These are phyloP conservation scores for Globodera ellingtonae DNA, from an alignment of 1,140 invertebrate genomes.

Conservation along the genomic window DNA sequence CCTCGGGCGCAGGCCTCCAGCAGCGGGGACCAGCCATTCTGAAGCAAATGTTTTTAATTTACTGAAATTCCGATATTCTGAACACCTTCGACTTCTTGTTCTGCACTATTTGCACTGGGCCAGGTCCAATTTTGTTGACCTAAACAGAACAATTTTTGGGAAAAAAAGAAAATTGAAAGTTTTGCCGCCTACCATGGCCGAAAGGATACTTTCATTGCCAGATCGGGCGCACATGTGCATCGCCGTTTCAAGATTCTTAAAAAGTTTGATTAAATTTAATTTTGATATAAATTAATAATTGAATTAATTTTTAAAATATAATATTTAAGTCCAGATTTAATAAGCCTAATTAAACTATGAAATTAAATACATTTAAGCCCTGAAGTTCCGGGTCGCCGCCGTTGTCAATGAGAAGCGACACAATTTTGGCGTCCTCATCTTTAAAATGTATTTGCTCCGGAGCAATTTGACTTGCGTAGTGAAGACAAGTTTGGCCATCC, in stretches of 20 bases:
- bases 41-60: background rate
- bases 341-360: too few species aligned
- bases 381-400: constrained; percentile 83
- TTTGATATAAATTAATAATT: too few species aligned
- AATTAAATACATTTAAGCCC: constrained; percentile 67
- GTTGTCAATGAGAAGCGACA: constrained; percentile 82
- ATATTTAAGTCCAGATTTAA: too few species aligned
- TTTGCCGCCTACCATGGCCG: constrained; percentile 75
- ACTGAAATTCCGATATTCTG: background rate
- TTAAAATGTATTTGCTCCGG: constrained; percentile 69
- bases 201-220: constrained; percentile 90
- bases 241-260: constrained; percentile 77
- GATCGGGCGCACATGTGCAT: constrained; percentile 91
- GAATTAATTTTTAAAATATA: too few species aligned
- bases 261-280: constrained; percentile 3
- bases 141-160: background rate
- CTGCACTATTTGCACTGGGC: constrained; percentile 84
- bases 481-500: constrained; percentile 88
- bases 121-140: constrained; percentile 77
- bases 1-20: constrained; percentile 79
- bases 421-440: constrained; percentile 85
- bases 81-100: constrained; percentile 81
- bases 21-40: constrained; percentile 89
- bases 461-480: constrained; percentile 73
- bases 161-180: constrained; percentile 65